Conservation (phyloP, 2,797 vertebrate genomes). For the Enoplosus armatus region DNA sequence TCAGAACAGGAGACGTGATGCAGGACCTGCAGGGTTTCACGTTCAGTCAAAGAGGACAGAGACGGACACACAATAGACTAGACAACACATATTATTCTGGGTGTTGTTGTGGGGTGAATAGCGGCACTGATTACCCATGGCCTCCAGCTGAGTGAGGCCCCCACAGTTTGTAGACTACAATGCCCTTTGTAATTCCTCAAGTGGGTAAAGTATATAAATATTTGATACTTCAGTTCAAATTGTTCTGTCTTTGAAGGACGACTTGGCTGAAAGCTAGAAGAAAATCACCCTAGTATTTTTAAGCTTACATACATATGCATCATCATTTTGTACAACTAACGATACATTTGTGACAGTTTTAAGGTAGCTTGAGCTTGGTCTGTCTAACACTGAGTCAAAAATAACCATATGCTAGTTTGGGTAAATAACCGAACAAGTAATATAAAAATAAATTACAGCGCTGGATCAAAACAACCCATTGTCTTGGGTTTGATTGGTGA, state of each 20-base stretch:
- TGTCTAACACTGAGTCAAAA: not conserved
- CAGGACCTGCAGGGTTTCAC: conserved; percentile 30
- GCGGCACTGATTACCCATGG: conserved; percentile 43
- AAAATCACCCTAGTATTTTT: not conserved
- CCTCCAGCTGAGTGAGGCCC: conserved; percentile 56
- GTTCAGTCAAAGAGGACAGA: conserved; percentile 20
- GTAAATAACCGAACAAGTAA: not conserved
- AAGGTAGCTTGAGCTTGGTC: not conserved
- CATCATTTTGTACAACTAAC: not conserved
- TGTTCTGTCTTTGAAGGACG: not conserved
- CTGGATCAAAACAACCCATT: not conserved
- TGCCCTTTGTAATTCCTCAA: conserved; percentile 60
- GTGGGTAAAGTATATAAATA: conserved; percentile 38
- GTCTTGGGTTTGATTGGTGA: not conserved
- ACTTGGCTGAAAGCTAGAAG: not conserved
- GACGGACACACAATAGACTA: conserved; percentile 37
- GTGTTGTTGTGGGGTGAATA: conserved; percentile 52
- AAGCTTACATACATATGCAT: not conserved
- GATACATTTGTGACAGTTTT: not conserved
- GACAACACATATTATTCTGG: conserved; percentile 56
- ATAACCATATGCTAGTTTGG: not conserved
- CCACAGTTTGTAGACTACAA: conserved; percentile 44
- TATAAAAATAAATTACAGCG: not conserved
- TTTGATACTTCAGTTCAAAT: conserved; percentile 26
- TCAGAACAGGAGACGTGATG: conserved; percentile 20